A percentile compares a stretch with the other conserved stretches of the same genome.
phyloP scores from a whole-genome alignment of 1,140 invertebrate genomes.

The Lutraria rhynchaena region DNA sequence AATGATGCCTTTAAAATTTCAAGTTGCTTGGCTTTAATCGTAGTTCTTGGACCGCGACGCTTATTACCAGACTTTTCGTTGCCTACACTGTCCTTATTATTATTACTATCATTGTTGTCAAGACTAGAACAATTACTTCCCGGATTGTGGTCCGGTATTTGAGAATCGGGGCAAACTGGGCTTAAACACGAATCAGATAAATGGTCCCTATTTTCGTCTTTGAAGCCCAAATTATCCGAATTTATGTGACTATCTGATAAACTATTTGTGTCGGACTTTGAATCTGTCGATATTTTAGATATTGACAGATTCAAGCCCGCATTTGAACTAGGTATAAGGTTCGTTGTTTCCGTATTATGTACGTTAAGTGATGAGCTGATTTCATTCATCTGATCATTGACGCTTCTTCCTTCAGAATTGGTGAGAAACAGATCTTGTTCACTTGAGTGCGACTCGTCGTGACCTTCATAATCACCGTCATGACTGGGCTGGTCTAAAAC shows the following conservation, averaged over 20 bases:
- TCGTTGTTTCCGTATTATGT: conserved; percentile 15
- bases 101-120: conserved; percentile 56
- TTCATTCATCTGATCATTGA: conserved; percentile 60
- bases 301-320: conserved; percentile 37
- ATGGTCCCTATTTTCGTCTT: conserved; percentile 39
- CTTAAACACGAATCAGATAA: conserved; percentile 57
- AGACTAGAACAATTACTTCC: conserved; percentile 57
- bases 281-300: conserved; percentile 46
- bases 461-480: conserved; percentile 68
- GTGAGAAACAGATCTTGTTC: conserved; percentile 41
- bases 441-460: conserved; percentile 70
- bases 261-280: conserved; percentile 44
- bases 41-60: conserved; percentile 96
- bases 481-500: conserved; percentile 73
- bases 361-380: conserved; percentile 45
- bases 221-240: conserved; percentile 23
- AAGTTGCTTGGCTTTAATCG: conserved; percentile 97
- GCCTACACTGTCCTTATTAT: conserved; percentile 42
- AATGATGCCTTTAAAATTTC: conserved; percentile 90
- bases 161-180: conserved; percentile 53
- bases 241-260: conserved; percentile 44
- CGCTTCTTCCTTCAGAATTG: conserved; percentile 48
- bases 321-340: conserved; percentile 5
- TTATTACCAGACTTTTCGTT: conserved; percentile 87
- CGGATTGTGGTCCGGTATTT: conserved; percentile 46